These are phyloP conservation scores for Unio delphinus DNA, from an alignment of 2,888 invertebrate species.

Conservation along the genomic window DNA sequence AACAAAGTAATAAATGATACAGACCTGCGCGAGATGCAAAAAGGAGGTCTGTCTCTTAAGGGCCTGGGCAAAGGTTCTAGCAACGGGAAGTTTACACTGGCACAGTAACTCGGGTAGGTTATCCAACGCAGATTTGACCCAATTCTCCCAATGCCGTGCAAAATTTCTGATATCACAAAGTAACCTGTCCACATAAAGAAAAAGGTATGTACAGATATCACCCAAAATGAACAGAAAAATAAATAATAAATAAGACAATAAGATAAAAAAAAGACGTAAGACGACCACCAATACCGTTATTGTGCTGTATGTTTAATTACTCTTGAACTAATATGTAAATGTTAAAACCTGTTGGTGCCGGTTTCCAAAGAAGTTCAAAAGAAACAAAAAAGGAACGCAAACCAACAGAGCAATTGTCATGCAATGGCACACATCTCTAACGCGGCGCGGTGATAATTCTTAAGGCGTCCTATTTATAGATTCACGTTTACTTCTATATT, in stretches of 20 bases:
- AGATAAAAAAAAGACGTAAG: no score
- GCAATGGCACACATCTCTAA: no score
- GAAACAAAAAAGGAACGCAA: no score
- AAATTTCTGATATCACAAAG: constrained; percentile 70
- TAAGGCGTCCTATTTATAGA: no score
- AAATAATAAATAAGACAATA: background rate
- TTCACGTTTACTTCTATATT: no score
- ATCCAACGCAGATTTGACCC: constrained; percentile 68
- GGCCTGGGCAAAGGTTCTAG: constrained; percentile 64
- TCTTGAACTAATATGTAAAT: no score
- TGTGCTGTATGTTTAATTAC: no score
- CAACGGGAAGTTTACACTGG: constrained; percentile 65
- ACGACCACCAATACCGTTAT: no score
- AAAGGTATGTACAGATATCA: background rate
- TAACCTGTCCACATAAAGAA: constrained; percentile 49
- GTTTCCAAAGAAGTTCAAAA: no score
- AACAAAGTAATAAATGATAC: background rate
- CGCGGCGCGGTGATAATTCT: no score
- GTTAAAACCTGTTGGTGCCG: no score
- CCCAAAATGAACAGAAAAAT: background rate
- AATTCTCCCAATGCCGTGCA: constrained; percentile 70
- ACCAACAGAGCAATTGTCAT: no score
- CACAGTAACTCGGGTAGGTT: constrained; percentile 65
- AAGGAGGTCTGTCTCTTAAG: constrained; percentile 71
- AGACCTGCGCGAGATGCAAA: constrained; percentile 71